These are phyloP conservation scores for Piprites chloris DNA, from an alignment of 2,113 vertebrate species.

Conservation along the genomic window DNA sequence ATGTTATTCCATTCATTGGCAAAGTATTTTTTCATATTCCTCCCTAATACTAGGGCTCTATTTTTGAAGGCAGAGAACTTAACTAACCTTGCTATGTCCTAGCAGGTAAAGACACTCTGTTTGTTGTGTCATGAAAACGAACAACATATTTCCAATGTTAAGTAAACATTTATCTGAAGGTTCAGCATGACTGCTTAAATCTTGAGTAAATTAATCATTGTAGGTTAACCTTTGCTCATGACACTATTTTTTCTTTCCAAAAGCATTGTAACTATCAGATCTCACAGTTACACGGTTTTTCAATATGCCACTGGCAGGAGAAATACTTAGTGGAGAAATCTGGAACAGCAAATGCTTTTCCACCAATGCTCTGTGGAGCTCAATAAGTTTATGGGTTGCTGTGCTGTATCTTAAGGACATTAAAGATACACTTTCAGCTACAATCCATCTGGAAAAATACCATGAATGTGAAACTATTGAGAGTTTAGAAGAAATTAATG, in stretches of 20 bases:
- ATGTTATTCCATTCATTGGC: not conserved
- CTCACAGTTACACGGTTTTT: slow-evolving; percentile 22
- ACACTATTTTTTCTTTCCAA: not conserved
- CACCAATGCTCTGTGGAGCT: not conserved
- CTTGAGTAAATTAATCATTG: slow-evolving; percentile 44
- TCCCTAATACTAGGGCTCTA: not conserved
- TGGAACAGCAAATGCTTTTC: slow-evolving; percentile 38
- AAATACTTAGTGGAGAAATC: slow-evolving; percentile 49
- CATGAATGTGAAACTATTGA: not conserved
- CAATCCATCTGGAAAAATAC: slow-evolving; percentile 50
- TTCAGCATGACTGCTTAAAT: not conserved
- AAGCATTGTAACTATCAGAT: not conserved
- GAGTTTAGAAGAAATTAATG: slow-evolving; percentile 23
- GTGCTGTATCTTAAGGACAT: slow-evolving; percentile 42
- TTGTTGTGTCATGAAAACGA: slow-evolving; percentile 34
- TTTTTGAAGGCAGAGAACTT: not conserved
- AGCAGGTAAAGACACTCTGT: not conserved
- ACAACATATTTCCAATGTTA: slow-evolving; percentile 16
- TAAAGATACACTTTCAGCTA: slow-evolving; percentile 54
- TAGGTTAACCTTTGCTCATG: slow-evolving; percentile 28
- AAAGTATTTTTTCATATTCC: not conserved
- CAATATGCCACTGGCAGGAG: slow-evolving; percentile 33
- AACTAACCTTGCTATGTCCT: not conserved
- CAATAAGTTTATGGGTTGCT: slow-evolving; percentile 26
- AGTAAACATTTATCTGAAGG: slow-evolving; percentile 46